These are phyloP conservation scores for Xenotilapia leptura DNA, from an alignment of 2,113 vertebrate genomes.

Conservation along the genomic window DNA sequence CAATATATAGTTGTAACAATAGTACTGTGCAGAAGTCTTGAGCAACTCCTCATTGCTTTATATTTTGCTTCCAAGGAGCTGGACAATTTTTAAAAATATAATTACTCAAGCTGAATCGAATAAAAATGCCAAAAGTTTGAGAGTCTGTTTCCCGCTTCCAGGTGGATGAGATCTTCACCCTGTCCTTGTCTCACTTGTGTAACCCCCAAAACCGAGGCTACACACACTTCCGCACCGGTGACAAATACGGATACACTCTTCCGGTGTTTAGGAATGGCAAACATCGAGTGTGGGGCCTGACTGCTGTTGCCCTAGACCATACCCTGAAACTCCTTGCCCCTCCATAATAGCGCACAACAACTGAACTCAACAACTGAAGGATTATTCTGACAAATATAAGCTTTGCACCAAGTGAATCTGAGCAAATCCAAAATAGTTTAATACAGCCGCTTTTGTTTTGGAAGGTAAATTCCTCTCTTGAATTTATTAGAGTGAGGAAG, in stretches of 20 bases:
- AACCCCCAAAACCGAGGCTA: conserved; percentile 79
- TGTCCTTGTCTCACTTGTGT: conserved; percentile 80
- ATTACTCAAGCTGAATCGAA: background rate
- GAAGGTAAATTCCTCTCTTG: background rate
- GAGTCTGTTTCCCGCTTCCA: conserved; percentile 21
- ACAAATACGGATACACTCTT: conserved; percentile 77
- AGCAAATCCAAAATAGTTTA: background rate
- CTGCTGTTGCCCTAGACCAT: conserved; percentile 77
- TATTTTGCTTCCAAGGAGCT: background rate
- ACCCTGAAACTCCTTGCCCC: conserved; percentile 72
- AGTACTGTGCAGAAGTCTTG: background rate
- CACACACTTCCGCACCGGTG: conserved; percentile 77
- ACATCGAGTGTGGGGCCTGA: conserved; percentile 88
- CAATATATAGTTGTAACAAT: too few species aligned
- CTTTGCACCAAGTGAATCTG: background rate
- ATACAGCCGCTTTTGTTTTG: background rate
- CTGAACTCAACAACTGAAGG: background rate
- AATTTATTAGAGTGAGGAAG: background rate
- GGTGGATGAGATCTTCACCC: conserved; percentile 86
- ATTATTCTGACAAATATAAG: background rate
- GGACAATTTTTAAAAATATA: background rate
- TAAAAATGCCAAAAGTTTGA: background rate
- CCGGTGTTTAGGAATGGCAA: conserved; percentile 83
- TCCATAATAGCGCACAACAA: background rate
- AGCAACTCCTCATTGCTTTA: background rate